Evolutionary conservation across 1,140 invertebrate species (phyloP), one percentile per base, ranked within the genome.

Genomic region (Leptestheria dahalacensis): DNA sequence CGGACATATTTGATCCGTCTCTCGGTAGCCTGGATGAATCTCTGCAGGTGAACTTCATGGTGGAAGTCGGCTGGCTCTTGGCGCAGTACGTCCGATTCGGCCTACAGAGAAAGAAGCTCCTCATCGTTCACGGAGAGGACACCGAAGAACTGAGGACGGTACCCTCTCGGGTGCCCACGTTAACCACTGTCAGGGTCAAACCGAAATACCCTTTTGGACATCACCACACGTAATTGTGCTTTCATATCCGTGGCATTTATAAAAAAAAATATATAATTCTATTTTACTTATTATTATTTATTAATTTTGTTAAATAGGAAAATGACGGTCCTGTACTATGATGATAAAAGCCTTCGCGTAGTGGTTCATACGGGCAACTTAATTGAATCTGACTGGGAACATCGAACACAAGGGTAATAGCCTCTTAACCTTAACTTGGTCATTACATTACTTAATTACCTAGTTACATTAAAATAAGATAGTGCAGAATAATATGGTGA

Each of bases 291-390:
- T 49, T 60, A 28, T 50, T 29, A 46, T 28, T 55, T 26, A 10
- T 61, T 10, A 57, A 48, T 59, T 24, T 48, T 46, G 60, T 65
- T 65, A 73, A 73, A 41, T 68, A 87, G 84, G 1, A 96, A 96
- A 77, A 83, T 97, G 79, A 90, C 91, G 75, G 76, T 97, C 26
- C 74, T 96, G 1, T 78, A 84, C 26, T 88, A 93, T 65, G 83
- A 81, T 68, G 84, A 93, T 69, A 76, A 79, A 11, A 87, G 86
- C 2, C 71, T 95, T 33, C 75, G 91, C 57, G 80, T 97, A 48
- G 80, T 95, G 3, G 80, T 97, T 21, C 90, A 87, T 2, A 97
- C 93, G 0, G 91, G 91, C 0, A 98, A 98, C 76, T 73, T 97
- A 1, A 86, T 94, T 64, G 75, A 82, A 28, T 81, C 84, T 60